Evolutionary conservation across 2,797 vertebrate species (phyloP), one percentile per base, ranked within the genome.

Genomic region (Oreonectes daqikongensis): DNA sequence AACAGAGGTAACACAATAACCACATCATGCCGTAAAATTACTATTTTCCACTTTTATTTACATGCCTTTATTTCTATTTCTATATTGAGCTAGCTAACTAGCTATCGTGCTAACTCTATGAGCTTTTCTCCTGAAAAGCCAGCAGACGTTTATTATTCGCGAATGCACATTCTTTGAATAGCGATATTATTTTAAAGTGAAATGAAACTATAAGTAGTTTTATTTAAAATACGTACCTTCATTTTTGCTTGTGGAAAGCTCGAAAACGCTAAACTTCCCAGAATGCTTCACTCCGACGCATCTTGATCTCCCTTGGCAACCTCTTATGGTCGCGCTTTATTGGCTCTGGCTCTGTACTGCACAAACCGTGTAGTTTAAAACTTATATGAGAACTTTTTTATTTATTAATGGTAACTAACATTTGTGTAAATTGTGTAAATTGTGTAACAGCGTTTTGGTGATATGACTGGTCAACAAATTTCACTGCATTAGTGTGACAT

Each of bases 271-370:
- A 28, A 5, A 17, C 14, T 59, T 30, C 55, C 55, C 55, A 59
- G 26, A 59, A 22, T 59, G 55, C 55, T 59, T 30, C 15, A 59
- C 55, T 30, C 55, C 55, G 26, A 59, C 55, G 55, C 55, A 30
- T 55, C 22, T 26, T 24, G 52, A 55, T 59, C 55, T 17, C 55
- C 55, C 55, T 17, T 59, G 22, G 55, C 55, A 59, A 59, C 55
- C n/a, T n/a, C n/a, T n/a, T n/a, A n/a, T n/a, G n/a, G n/a, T n/a
- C n/a, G n/a, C n/a, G n/a, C n/a, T n/a, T n/a, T n/a, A n/a, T n/a
- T n/a, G n/a, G n/a, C n/a, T n/a, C n/a, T n/a, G n/a, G n/a, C n/a
- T n/a, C n/a, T n/a, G n/a, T n/a, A n/a, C n/a, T n/a, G n/a, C n/a
- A n/a, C n/a, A n/a, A n/a, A n/a, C n/a, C n/a, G n/a, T n/a, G n/a